A percentile compares a stretch with the other conserved stretches of the same genome.
These are phyloP conservation scores for Rattus rattus DNA, from an alignment of 2,113 vertebrate species.

Conservation along the genomic window DNA sequence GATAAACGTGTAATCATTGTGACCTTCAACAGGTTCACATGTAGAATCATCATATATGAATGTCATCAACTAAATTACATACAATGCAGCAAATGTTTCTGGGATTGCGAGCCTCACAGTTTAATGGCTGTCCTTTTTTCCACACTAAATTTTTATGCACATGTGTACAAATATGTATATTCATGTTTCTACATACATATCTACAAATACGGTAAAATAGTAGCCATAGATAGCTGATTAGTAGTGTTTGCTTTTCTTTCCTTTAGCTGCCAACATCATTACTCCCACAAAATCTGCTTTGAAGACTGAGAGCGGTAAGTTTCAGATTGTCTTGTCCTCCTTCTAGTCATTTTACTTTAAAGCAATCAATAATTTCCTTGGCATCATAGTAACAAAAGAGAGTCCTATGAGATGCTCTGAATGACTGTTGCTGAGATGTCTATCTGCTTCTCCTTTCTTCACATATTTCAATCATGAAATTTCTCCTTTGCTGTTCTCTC, in stretches of 20 bases:
- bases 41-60: neutral
- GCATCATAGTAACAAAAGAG: neutral
- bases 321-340: neutral
- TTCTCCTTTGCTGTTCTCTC: too few species aligned
- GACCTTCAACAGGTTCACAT: neutral
- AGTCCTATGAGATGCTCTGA: neutral
- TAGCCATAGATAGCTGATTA: neutral
- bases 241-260: neutral
- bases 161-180: neutral
- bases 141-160: neutral
- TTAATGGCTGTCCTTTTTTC: neutral
- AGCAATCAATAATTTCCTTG: neutral
- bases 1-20: neutral
- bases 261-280: neutral
- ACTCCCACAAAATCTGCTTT: neutral
- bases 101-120: neutral
- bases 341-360: neutral
- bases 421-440: neutral
- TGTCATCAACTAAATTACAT: neutral
- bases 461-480: too few species aligned
- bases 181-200: neutral
- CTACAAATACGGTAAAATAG: neutral
- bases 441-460: too few species aligned
- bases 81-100: neutral
- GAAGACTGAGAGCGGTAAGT: slow-evolving; percentile 14